Conservation (phyloP, 2,888 invertebrate genomes). For the Ochlodes sylvanus region DNA sequence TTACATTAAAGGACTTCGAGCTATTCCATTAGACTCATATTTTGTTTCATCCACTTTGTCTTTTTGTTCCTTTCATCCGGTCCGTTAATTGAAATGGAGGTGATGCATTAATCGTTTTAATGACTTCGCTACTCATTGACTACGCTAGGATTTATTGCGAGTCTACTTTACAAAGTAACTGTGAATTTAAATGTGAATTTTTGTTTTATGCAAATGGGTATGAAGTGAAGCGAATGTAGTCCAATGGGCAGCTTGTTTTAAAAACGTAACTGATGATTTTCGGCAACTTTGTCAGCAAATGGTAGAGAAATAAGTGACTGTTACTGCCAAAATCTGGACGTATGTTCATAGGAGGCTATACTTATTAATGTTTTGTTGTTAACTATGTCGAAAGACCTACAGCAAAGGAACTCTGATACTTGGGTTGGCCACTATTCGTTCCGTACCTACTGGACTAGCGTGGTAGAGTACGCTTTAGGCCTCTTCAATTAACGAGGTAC, state of each 20-base stretch:
- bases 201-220: not conserved
- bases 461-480: too few species aligned
- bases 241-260: not conserved
- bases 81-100: slow-evolving; percentile 14
- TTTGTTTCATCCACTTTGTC: slow-evolving; percentile 51
- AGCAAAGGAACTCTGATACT: too few species aligned
- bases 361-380: too few species aligned
- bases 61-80: slow-evolving; percentile 22
- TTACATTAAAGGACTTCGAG: slow-evolving; percentile 75
- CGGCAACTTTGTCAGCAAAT: not conserved
- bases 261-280: too few species aligned
- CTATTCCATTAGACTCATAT: slow-evolving; percentile 64
- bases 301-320: not conserved
- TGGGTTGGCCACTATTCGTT: too few species aligned
- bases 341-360: too few species aligned
- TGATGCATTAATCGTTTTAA: slow-evolving; percentile 21
- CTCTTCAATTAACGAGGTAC: too few species aligned
- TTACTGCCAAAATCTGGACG: too few species aligned
- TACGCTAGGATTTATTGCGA: slow-evolving; percentile 15
- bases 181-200: not conserved
- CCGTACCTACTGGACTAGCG: too few species aligned
- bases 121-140: slow-evolving; percentile 5
- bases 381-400: too few species aligned
- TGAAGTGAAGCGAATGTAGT: not conserved
- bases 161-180: slow-evolving; percentile 1